Base-by-base conservation (phyloP, 2,888 invertebrate genomes). In the Eristalinus sepulchralis region DNA sequence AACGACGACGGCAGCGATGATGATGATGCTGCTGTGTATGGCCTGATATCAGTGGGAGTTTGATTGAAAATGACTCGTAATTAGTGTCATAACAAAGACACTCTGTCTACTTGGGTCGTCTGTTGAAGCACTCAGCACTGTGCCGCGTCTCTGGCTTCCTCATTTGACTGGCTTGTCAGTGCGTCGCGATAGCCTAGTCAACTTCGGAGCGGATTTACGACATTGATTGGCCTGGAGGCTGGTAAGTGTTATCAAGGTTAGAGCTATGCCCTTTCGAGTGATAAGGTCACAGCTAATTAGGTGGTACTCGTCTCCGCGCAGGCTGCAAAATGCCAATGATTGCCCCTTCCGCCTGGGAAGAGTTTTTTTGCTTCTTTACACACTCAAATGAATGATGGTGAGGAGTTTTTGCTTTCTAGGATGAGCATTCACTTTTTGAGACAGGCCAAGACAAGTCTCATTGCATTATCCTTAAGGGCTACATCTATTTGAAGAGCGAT, bases 81-180 rank as follows among this genome's bases (percentile, higher is more conserved):
- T 84, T 76, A 66, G 66, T 71, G 70, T 66, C 76, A 84, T 39
- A 60, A 71, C 76, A 84, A 80, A 76, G 80, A 75, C 71, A 76
- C 71, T 71, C 34, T 71, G 81, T 77, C 76, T 72, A 31, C 75
- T 34, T 13, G 59, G 34, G 39, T 24, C 10, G 55, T 57, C 27
- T n/a, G 17, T 39, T 34, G 33, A n/a, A 33, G n/a, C 62, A 34
- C 3, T 24, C 47, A 6, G 17, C 47, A 4, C 17, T 47, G 47
- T 47, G 47, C 6, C 47, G 17, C n/a, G 47, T 47, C 47, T n/a
- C 39, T 39, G 36, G 47, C 24, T 72, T 73, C 47, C 34, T 22
- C 36, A 71, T 63, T 78, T 63, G 57, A 34, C 27, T 60, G 4
- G 1, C 33, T 47, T 53, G 57, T 2, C 27, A 27, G 5, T 27